These are phyloP conservation scores for Melanostoma scalare DNA, from an alignment of 2,888 invertebrate species.

Conservation along the genomic window DNA sequence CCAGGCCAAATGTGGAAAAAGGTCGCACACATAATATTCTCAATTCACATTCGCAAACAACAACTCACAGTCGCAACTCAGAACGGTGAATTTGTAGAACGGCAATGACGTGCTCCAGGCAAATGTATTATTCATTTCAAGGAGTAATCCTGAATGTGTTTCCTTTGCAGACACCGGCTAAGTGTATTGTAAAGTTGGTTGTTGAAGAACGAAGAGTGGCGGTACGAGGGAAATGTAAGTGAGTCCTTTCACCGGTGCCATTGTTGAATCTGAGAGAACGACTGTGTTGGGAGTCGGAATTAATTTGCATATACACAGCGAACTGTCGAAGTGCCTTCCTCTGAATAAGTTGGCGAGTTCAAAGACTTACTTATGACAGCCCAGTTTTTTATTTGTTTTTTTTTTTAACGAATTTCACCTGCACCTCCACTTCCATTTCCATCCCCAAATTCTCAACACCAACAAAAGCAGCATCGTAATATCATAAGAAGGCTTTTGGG, in stretches of 20 bases:
- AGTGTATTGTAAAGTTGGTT: neutral
- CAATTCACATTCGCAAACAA: conserved; percentile 17
- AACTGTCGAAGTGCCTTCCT: conserved; percentile 47
- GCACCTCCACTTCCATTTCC: too few species aligned
- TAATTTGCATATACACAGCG: conserved; percentile 64
- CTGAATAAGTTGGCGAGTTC: conserved; percentile 53
- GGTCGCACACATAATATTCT: conserved; percentile 24
- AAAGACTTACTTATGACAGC: conserved; percentile 55
- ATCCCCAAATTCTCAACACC: too few species aligned
- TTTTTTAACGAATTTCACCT: too few species aligned
- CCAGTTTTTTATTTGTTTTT: neutral
- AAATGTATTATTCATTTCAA: conserved; percentile 71
- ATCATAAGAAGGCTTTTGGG: conserved; percentile 16
- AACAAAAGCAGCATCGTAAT: conserved; percentile 11
- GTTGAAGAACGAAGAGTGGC: neutral
- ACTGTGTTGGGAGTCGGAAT: conserved; percentile 67
- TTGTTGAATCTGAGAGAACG: conserved; percentile 64
- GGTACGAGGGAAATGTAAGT: conserved; percentile 11
- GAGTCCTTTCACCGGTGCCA: conserved; percentile 62
- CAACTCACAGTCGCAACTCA: neutral
- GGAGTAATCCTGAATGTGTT: conserved; percentile 71
- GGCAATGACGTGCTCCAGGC: conserved; percentile 66
- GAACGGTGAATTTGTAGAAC: conserved; percentile 4
- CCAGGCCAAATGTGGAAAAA: conserved; percentile 54
- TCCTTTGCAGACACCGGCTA: conserved; percentile 62